These are phyloP conservation scores for Oreohelix idahoensis DNA, from an alignment of 1,140 invertebrate species.

Conservation along the genomic window DNA sequence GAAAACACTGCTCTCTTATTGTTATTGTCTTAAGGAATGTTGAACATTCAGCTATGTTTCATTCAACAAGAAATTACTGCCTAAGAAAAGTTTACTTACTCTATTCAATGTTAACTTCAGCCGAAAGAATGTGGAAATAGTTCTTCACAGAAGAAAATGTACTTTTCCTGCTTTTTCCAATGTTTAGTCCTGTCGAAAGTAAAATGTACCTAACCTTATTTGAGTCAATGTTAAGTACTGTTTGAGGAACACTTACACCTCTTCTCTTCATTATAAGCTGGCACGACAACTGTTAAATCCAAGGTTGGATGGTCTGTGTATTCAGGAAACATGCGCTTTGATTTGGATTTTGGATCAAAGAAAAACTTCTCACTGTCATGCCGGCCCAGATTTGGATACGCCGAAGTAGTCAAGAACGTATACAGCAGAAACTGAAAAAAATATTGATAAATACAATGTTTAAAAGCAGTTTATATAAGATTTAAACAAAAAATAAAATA, in stretches of 20 bases:
- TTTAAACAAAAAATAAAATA: not conserved
- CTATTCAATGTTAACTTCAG: too few relatives aligned
- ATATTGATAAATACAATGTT: not conserved
- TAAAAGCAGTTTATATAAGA: not conserved
- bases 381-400: slow-evolving; percentile 53
- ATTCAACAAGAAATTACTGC: too few relatives aligned
- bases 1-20: too few relatives aligned
- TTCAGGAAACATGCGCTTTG: slow-evolving; percentile 81
- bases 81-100: too few relatives aligned
- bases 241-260: slow-evolving; percentile 83
- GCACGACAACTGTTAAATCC: slow-evolving; percentile 90
- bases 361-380: slow-evolving; percentile 81
- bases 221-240: too few relatives aligned
- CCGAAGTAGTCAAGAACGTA: slow-evolving; percentile 45
- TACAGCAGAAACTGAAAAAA: slow-evolving; percentile 46
- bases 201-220: too few relatives aligned
- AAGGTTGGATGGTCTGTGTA: slow-evolving; percentile 81
- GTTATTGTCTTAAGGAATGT: too few relatives aligned
- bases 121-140: too few relatives aligned
- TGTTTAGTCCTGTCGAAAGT: too few relatives aligned
- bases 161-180: too few relatives aligned
- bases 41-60: too few relatives aligned
- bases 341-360: slow-evolving; percentile 78
- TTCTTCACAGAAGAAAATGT: too few relatives aligned
- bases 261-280: slow-evolving; percentile 96